Evolutionary conservation across 2,113 vertebrate genomes (phyloP).

Genomic region (Corythaixoides concolor): DNA sequence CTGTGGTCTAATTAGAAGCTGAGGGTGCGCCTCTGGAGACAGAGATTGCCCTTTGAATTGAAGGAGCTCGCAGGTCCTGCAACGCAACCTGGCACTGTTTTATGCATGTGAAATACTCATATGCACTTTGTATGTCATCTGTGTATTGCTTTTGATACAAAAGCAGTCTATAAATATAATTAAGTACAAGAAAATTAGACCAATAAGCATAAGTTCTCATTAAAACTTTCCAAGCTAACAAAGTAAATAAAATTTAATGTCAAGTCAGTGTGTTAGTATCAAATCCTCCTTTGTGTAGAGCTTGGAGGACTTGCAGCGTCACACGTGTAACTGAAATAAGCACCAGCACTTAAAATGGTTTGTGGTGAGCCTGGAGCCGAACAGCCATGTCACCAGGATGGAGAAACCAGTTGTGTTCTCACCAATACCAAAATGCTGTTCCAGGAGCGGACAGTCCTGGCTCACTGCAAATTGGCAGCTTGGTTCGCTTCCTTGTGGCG

Average conservation of each 20-base stretch:
- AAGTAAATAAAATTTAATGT: not conserved
- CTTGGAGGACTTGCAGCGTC: not conserved
- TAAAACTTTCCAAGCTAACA: not conserved
- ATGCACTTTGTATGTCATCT: not conserved
- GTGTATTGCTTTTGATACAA: not conserved
- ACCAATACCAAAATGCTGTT: not conserved
- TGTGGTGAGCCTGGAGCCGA: not conserved
- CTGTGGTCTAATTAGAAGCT: slow-evolving; percentile 56
- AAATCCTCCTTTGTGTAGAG: not conserved
- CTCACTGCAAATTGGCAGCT: not conserved
- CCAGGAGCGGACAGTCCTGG: not conserved
- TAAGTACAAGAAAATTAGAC: not conserved
- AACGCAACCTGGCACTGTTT: not conserved
- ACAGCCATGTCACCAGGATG: not conserved
- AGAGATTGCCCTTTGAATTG: not conserved
- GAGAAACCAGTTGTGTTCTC: not conserved
- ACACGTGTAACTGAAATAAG: not conserved
- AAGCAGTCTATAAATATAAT: not conserved
- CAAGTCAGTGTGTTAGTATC: not conserved
- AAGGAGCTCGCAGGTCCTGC: not conserved
- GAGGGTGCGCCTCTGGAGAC: slow-evolving; percentile 37
- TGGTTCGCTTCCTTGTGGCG: not conserved
- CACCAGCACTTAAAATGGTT: not conserved
- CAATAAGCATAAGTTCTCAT: not conserved
- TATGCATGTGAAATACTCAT: not conserved